A percentile compares a stretch with the other conserved stretches of the same genome.
phyloP scores from a whole-genome alignment of 30 jellyfish, hydroid and myxozoan species.

The Aurelia sp. region DNA sequence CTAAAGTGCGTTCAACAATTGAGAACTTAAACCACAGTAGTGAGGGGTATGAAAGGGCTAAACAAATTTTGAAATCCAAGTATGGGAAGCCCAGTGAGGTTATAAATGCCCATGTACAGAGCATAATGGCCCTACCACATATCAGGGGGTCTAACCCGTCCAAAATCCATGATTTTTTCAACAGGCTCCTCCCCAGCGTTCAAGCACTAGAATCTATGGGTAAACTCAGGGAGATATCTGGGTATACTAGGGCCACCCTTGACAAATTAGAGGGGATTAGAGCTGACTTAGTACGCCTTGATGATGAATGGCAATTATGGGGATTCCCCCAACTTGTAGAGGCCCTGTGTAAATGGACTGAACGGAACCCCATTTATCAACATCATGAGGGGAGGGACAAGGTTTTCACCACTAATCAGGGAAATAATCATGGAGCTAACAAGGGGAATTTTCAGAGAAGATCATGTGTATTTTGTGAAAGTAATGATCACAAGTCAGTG shows the following conservation, averaged over 20 bases:
- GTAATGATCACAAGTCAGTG: constrained; percentile 7
- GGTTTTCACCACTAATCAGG: not conserved
- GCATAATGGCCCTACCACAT: constrained; percentile 35
- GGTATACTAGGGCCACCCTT: constrained; percentile 50
- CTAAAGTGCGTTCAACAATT: constrained; percentile 17
- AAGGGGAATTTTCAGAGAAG: not conserved
- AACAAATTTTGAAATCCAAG: constrained; percentile 27
- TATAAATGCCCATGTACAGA: constrained; percentile 44
- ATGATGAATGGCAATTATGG: constrained; percentile 65
- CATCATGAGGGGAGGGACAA: constrained; percentile 33
- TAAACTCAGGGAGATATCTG: constrained; percentile 40
- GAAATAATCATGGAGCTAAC: not conserved
- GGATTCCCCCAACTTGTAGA: constrained; percentile 57
- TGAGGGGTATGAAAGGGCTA: too few relatives aligned
- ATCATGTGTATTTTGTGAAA: constrained; percentile 41
- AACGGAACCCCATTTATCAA: constrained; percentile 48
- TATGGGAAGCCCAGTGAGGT: constrained; percentile 62
- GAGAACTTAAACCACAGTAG: too few relatives aligned
- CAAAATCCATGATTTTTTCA: constrained; percentile 31
- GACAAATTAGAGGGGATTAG: constrained; percentile 72
- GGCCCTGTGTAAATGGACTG: constrained; percentile 56
- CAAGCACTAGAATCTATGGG: constrained; percentile 79
- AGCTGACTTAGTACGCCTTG: constrained; percentile 59
- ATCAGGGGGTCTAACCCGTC: constrained; percentile 42
- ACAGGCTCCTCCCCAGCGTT: constrained; percentile 35